These are phyloP conservation scores for Puntigrus tetrazona DNA, from an alignment of 2,113 vertebrate genomes.

Conservation along the genomic window DNA sequence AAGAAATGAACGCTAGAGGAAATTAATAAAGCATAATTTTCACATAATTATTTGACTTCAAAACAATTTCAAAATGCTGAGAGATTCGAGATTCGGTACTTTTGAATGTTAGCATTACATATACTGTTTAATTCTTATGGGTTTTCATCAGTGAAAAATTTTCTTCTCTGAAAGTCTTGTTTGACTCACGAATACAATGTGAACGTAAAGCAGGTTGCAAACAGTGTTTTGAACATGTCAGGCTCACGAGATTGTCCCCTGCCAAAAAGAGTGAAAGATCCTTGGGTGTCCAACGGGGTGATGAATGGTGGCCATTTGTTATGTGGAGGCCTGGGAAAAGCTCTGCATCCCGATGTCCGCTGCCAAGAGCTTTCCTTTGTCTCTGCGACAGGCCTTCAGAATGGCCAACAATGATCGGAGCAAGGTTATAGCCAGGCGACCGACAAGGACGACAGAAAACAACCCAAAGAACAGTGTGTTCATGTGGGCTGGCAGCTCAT, in stretches of 20 bases:
- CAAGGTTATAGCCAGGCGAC: slow-evolving; percentile 47
- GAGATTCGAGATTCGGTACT: no score
- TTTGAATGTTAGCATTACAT: no score
- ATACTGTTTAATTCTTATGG: no score
- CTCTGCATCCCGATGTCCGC: slow-evolving; percentile 67
- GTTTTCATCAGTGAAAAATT: no score
- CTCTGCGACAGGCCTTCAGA: slow-evolving; percentile 56
- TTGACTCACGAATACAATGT: neutral
- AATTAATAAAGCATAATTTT: no score
- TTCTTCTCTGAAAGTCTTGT: neutral
- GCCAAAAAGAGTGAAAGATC: slow-evolving; percentile 55
- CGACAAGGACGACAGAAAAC: slow-evolving; percentile 26
- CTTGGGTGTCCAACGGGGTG: slow-evolving; percentile 67
- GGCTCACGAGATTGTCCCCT: slow-evolving; percentile 52
- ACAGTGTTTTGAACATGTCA: neutral
- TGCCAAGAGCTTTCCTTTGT: slow-evolving; percentile 63
- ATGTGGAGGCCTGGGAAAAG: slow-evolving; percentile 56
- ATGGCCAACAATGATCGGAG: slow-evolving; percentile 41
- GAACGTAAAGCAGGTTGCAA: neutral
- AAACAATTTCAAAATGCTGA: no score
- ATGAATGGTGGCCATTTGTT: slow-evolving; percentile 72
- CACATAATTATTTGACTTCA: no score
- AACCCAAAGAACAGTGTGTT: slow-evolving; percentile 29
- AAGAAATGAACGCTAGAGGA: no score
- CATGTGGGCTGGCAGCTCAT: slow-evolving; percentile 22